Evolutionary conservation across 92 coral and sea anemone species (phyloP), one percentile per base, ranked within the genome.

Genomic region (Epizoanthus ramosus): DNA sequence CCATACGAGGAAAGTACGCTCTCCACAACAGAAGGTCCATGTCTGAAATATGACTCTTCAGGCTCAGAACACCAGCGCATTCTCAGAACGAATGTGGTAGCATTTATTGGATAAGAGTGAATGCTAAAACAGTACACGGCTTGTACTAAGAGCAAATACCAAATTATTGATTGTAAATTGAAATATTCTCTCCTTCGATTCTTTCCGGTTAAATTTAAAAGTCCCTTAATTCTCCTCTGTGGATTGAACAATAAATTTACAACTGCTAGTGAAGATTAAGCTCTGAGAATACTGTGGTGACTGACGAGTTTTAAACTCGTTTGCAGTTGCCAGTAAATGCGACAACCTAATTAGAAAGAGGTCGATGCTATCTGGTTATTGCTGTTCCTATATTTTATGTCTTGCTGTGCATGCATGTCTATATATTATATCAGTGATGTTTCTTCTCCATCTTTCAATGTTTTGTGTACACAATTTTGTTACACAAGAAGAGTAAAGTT

Each of bases 401-500:
- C 82, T 77, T 77, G 82, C 71, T 61, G 71, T 41, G 82, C 13
- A 2, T 23, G 10, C 12, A 41, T 22, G 43, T 52, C 15, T 41
- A 8, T 41, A 13, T 60, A 5, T 10, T 8, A 57, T 39, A 15
- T 41, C 31, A 28, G 18, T 1, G 33, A 10, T 3, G 6, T 21
- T 21, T 18, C 19, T 59, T 41, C 37, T 12, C 21, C 35, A 23
- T 59, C 13, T 21, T n/a, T n/a, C 45, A 6, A 3, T 59, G 28
- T 56, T 12, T 54, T 37, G 6, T 37, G 43, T 58, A 18, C 10
- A 33, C 4, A 8, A 3, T 8, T 39, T 63, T n/a, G 70, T 21
- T 60, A 41, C 61, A n/a, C 25, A 0, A 28, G 17, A 16, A 67
- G 5, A 5, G 16, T 67, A 12, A 67, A 67, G 19, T 66, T 16